Base-by-base conservation (phyloP, 2,797 vertebrate species). In the Ctenosaura bakeri region DNA sequence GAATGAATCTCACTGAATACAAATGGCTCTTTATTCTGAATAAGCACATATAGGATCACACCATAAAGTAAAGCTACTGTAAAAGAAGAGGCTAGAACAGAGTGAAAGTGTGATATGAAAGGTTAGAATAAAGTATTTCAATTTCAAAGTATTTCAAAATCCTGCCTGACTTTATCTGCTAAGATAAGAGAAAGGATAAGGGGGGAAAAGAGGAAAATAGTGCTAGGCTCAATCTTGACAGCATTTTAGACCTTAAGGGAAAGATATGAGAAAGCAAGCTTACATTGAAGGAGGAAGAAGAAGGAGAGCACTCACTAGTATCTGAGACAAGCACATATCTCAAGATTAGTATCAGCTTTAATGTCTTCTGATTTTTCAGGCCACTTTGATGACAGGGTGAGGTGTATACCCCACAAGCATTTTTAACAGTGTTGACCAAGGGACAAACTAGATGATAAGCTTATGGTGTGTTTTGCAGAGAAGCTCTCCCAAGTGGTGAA, bases 261-360 rank as follows among this genome's bases (percentile, higher is more conserved):
- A 83, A 42, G 38, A 24, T 20, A 64, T 16, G 56, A 20, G 20
- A 83, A 71, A 20, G 18, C 20, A 42, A 83, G 12, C 38, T 64
- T 29, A 66, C 13, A 18, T 20, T 66, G 59, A 38, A 69, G 62
- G 4, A 66, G 82, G 29, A 46, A 1, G 64, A 66, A 56, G 20
- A 69, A 59, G 38, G 32, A 64, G 38, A 62, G 22, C 4, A 83
- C 1, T 14, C 22, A 38, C 10, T 35, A 6, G 20, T 64, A 38
- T 83, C 62, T 64, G n/a, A 12, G 20, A 24, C 38, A 83, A 26
- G 20, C 62, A 38, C 18, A 80, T n/a, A 38, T 38, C 50, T 24
- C 0, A 73, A 71, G 52, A 35, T 16, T 89, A 76, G 78, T 66
- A 92, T 22, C 88, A 90, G 88, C 91, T 66, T 90, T 50, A 92